phyloP scores from a whole-genome alignment of 2,797 vertebrate genomes.

The Hoplostethus mediterraneus region DNA sequence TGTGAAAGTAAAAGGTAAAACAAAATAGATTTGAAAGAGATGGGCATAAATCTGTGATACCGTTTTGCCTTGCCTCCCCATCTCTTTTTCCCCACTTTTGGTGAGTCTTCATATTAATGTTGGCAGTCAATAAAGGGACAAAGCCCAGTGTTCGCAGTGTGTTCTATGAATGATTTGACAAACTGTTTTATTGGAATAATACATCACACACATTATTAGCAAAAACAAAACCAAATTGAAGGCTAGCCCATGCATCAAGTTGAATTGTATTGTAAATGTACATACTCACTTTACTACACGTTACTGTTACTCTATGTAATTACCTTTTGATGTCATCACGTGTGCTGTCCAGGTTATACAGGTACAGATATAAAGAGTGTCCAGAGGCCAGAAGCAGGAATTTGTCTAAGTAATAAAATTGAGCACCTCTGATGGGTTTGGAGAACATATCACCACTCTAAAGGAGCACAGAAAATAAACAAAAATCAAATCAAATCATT shows the following conservation, averaged over 20 bases:
- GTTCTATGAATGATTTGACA: too few species aligned
- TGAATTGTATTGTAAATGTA: not conserved
- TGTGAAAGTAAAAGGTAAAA: too few species aligned
- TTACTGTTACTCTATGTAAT: slow-evolving; percentile 6
- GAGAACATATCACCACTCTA: slow-evolving; percentile 83
- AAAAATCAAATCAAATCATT: slow-evolving; percentile 8
- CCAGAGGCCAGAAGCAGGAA: slow-evolving; percentile 90
- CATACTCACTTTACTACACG: not conserved
- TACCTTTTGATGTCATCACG: slow-evolving; percentile 89
- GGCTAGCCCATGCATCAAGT: not conserved
- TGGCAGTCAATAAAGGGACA: too few species aligned
- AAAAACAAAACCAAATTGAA: not conserved
- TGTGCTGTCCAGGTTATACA: slow-evolving; percentile 80
- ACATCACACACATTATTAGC: too few species aligned
- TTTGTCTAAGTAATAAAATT: slow-evolving; percentile 93
- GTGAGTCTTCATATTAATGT: too few species aligned
- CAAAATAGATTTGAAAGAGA: too few species aligned
- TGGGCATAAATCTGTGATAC: too few species aligned
- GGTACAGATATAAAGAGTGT: slow-evolving; percentile 85
- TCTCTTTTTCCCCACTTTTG: too few species aligned
- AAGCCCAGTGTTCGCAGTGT: too few species aligned
- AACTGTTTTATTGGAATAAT: too few species aligned
- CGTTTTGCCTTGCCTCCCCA: too few species aligned
- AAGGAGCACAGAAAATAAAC: slow-evolving; percentile 32
- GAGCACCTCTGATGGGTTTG: slow-evolving; percentile 82